A percentile compares a stretch with the other conserved stretches of the same genome.
Evolutionary conservation across 2,888 invertebrate species (phyloP).

Genomic region (Platypus cylindrus): DNA sequence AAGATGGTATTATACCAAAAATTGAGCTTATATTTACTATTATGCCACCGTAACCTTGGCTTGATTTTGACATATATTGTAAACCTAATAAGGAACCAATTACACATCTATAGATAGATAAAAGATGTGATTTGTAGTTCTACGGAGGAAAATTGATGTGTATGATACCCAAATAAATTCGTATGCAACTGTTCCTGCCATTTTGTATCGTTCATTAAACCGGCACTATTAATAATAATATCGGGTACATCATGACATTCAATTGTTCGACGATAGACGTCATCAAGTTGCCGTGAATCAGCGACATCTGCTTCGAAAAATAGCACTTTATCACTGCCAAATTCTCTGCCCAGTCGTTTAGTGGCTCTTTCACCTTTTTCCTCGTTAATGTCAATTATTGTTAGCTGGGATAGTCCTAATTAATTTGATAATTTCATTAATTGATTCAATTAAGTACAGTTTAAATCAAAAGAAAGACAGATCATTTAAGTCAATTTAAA

Average conservation of each 20-base stretch:
- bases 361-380: conserved; percentile 51
- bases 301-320: conserved; percentile 63
- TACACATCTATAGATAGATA: conserved; percentile 17
- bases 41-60: conserved; percentile 45
- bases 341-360: conserved; percentile 48
- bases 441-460: no score
- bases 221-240: conserved; percentile 59
- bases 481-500: no score
- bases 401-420: conserved; percentile 9
- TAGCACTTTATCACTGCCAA: conserved; percentile 54
- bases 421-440: no score
- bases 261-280: conserved; percentile 17
- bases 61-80: conserved; percentile 43
- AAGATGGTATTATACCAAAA: conserved; percentile 41
- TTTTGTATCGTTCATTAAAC: conserved; percentile 61
- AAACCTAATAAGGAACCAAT: conserved; percentile 39
- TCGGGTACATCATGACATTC: conserved; percentile 27
- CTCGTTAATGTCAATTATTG: conserved; percentile 43
- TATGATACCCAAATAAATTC: conserved; percentile 26
- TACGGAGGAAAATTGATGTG: not conserved
- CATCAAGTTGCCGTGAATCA: conserved; percentile 55
- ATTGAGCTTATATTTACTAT: conserved; percentile 51
- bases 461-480: no score
- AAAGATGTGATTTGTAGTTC: not conserved
- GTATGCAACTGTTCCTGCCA: conserved; percentile 56